A percentile compares a stretch with the other conserved stretches of the same genome.
Conservation (phyloP, 2,888 invertebrate species). For the Amphipoea oculea region DNA sequence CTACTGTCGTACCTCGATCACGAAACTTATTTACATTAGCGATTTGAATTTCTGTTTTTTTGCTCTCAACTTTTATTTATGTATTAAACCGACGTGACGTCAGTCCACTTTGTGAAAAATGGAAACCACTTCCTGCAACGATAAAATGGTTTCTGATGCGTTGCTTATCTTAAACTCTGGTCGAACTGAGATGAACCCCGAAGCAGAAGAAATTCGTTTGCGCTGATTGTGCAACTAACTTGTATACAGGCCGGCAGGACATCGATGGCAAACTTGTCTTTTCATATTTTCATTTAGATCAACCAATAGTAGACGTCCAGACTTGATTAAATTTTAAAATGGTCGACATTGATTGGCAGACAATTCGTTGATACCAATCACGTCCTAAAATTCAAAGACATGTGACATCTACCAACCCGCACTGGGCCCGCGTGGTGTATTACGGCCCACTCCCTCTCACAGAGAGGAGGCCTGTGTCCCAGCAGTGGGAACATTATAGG, state of each 20-base stretch:
- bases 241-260: neutral
- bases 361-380: neutral
- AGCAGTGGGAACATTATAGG: too few relatives aligned
- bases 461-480: too few relatives aligned
- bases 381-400: too few relatives aligned
- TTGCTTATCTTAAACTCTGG: too few relatives aligned
- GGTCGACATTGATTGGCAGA: neutral
- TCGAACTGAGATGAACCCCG: neutral
- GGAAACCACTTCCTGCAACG: neutral
- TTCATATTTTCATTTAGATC: neutral
- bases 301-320: conserved; percentile 9
- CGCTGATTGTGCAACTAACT: too few relatives aligned
- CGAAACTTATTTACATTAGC: neutral
- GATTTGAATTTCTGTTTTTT: neutral
- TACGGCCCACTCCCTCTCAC: too few relatives aligned
- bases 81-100: neutral
- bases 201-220: neutral
- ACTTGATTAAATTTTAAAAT: conserved; percentile 40
- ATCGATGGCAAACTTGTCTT: too few relatives aligned
- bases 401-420: too few relatives aligned
- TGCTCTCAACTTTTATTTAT: too few relatives aligned
- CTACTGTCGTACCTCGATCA: conserved; percentile 17
- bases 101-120: neutral
- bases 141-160: too few relatives aligned
- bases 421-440: too few relatives aligned